phyloP scores from a whole-genome alignment of 2,888 invertebrate genomes.

The Patella ulyssiponensis region DNA sequence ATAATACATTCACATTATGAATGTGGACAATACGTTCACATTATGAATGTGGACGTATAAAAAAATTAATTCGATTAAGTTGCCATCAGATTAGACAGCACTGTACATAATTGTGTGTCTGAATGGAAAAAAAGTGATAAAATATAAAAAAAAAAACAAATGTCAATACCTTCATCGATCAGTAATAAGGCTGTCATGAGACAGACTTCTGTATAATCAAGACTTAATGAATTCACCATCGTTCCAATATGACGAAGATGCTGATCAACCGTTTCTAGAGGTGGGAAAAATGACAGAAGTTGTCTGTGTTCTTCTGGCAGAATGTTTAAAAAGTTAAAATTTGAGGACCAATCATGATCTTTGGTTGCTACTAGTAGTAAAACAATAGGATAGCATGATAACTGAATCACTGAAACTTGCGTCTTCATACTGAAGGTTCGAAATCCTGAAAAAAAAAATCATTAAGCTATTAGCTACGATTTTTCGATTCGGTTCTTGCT shows the following conservation, averaged over 20 bases:
- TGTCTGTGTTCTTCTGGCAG: conserved; percentile 43
- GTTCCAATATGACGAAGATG: conserved; percentile 62
- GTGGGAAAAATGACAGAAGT: conserved; percentile 57
- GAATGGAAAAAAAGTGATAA: too few species aligned
- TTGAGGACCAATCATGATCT: conserved; percentile 55
- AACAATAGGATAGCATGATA: conserved; percentile 64
- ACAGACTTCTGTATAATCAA: conserved; percentile 60
- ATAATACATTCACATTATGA: too few species aligned
- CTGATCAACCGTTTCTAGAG: conserved; percentile 47
- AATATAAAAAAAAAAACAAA: too few species aligned
- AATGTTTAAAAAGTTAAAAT: conserved; percentile 62
- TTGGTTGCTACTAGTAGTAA: conserved; percentile 54
- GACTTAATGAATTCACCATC: conserved; percentile 49
- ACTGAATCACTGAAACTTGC: conserved; percentile 60
- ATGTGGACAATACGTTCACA: too few species aligned
- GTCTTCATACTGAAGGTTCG: conserved; percentile 56
- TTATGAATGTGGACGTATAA: too few species aligned
- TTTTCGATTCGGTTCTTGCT: too few species aligned
- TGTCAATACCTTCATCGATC: conserved; percentile 50
- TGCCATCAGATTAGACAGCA: too few species aligned
- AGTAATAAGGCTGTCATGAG: conserved; percentile 62
- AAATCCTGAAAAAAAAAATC: conserved; percentile 55
- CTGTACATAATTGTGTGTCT: too few species aligned
- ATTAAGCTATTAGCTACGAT: too few species aligned
- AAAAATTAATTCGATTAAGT: too few species aligned